Base-by-base conservation (phyloP, 2,113 vertebrate species). In the Misgurnus anguillicaudatus region DNA sequence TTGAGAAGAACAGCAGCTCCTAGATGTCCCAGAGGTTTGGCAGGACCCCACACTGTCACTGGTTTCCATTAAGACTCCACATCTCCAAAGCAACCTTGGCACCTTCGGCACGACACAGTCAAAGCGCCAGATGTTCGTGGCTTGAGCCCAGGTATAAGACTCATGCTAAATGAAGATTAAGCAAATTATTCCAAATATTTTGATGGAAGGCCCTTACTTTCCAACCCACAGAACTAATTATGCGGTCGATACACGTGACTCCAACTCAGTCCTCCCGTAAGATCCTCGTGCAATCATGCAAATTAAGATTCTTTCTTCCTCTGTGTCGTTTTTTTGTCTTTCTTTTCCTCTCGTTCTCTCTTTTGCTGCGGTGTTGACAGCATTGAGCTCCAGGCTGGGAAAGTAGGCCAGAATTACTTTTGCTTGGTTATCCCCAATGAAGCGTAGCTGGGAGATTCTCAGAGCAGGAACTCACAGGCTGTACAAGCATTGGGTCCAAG, bases 351-450 rank as follows among this genome's bases (percentile, higher is more conserved):
- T 47, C 21, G 51, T 55, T 21, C 10, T 38, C 51, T 60, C 58
- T 62, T 36, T 63, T 73, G 68, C 62, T 64, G 42, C 80, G 24
- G 65, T 79, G 88, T 87, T 85, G 85, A 87, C 62, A 82, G 78
- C 82, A 77, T 76, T 85, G 67, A n/a, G 87, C 90, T 91, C 80
- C 84, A 69, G 89, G 89, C 88, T 86, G 76, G 86, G 86, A 90
- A 92, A 91, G 87, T 89, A 90, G 91, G 90, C 90, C 91, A 92
- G 83, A 88, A 92, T 92, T 90, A 90, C 91, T 91, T 88, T 89
- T 92, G 89, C 90, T 88, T 89, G 88, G 90, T 92, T 91, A 90
- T 93, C 87, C 91, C 89, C 89, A 91, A 88, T 91, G 90, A 93
- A 91, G 91, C 89, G 83, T 92, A 88, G 87, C 87, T 89, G 84